A percentile compares a stretch with the other conserved stretches of the same genome.
These are phyloP conservation scores for Leptobrachium ailaonicum DNA, from an alignment of 2,113 vertebrate species.

Conservation along the genomic window DNA sequence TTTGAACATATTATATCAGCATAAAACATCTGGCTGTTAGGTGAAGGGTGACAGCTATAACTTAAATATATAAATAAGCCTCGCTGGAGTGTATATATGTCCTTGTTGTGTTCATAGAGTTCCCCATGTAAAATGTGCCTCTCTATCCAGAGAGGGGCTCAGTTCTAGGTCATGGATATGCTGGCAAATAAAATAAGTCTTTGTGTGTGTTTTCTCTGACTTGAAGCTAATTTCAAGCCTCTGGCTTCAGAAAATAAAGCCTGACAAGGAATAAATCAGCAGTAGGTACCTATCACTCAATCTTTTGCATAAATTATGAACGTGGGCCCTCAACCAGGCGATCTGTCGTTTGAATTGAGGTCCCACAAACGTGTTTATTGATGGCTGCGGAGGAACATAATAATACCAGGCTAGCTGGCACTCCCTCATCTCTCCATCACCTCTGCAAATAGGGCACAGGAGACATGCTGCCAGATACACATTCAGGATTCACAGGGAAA, in stretches of 20 bases:
- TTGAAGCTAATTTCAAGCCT: constrained; percentile 44
- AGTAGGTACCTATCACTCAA: constrained; percentile 36
- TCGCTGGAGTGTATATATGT: background rate
- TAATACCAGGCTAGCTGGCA: constrained; percentile 27
- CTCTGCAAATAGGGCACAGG: background rate
- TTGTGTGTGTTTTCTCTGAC: constrained; percentile 34
- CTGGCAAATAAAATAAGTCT: constrained; percentile 25
- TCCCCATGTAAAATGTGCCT: constrained; percentile 27
- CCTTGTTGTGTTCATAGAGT: constrained; percentile 20
- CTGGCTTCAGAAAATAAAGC: constrained; percentile 34
- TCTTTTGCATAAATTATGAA: constrained; percentile 46
- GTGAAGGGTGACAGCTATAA: background rate
- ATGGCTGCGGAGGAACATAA: constrained; percentile 18
- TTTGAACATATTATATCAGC: constrained; percentile 3
- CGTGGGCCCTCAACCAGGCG: constrained; percentile 13
- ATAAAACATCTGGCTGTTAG: constrained; percentile 25
- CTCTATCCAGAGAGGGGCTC: constrained; percentile 27
- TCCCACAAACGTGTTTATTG: constrained; percentile 31
- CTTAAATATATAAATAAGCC: constrained; percentile 6
- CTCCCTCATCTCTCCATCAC: background rate
- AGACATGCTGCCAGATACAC: background rate
- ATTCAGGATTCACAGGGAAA: background rate
- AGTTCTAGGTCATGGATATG: constrained; percentile 37
- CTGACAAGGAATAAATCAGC: constrained; percentile 41
- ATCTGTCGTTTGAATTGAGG: constrained; percentile 22